Evolutionary conservation across 2,888 invertebrate species (phyloP).

Genomic region (Drosophila sordidapex): DNA sequence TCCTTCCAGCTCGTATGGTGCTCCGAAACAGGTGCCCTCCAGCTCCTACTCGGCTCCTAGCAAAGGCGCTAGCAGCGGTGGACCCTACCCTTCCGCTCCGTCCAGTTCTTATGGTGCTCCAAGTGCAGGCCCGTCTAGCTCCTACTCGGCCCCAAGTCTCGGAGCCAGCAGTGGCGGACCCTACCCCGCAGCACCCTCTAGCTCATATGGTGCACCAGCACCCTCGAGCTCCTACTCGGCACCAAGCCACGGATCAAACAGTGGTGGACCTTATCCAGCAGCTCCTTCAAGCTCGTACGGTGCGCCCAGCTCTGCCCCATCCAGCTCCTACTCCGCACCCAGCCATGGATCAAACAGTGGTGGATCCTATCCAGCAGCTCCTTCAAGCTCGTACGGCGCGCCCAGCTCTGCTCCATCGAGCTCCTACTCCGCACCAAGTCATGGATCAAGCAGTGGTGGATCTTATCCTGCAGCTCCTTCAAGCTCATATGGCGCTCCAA

Average conservation of each 20-base stretch:
- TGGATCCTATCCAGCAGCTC: slow-evolving; percentile 85
- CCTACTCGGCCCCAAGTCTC: slow-evolving; percentile 4
- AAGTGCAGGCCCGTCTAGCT: slow-evolving; percentile 46
- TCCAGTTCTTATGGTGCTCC: slow-evolving; percentile 58
- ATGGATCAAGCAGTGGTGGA: slow-evolving; percentile 84
- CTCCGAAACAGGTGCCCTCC: slow-evolving; percentile 35
- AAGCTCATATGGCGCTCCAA: slow-evolving; percentile 49
- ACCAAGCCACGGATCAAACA: slow-evolving; percentile 33
- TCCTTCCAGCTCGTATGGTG: slow-evolving; percentile 48
- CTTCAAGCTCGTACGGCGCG: slow-evolving; percentile 55
- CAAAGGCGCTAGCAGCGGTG: slow-evolving; percentile 82
- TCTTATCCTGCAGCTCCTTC: slow-evolving; percentile 84
- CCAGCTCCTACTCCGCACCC: slow-evolving; percentile 82
- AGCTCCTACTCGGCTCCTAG: slow-evolving; percentile 83
- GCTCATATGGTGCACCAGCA: slow-evolving; percentile 75
- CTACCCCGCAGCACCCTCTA: slow-evolving; percentile 58
- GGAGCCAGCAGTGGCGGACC: slow-evolving; percentile 34
- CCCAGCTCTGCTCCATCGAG: slow-evolving; percentile 47
- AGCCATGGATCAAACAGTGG: slow-evolving; percentile 80
- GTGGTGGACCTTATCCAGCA: slow-evolving; percentile 50
- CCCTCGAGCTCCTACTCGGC: slow-evolving; percentile 47
- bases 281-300: slow-evolving; percentile 53
- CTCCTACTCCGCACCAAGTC: slow-evolving; percentile 83
- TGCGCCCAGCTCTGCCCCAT: slow-evolving; percentile 21
- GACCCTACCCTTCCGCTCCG: slow-evolving; percentile 84